Evolutionary conservation across 2,888 invertebrate species (phyloP).

Genomic region (Barypeithes pellucidus): DNA sequence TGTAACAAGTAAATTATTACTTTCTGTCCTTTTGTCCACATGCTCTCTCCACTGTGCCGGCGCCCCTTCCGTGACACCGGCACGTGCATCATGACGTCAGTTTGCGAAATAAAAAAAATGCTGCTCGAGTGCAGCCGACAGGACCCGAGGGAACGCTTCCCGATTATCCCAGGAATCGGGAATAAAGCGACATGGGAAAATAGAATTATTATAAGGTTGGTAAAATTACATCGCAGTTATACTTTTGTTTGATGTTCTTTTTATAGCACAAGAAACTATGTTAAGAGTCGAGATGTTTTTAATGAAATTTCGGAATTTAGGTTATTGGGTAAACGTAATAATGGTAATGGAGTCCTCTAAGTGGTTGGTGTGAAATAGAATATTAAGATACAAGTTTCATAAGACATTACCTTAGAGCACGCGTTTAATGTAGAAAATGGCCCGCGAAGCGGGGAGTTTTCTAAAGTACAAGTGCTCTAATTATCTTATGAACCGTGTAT

Average conservation of each 20-base stretch:
- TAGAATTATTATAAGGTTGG: conserved; percentile 12
- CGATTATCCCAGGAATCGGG: background rate
- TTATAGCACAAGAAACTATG: background rate
- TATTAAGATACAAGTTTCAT: too few species aligned
- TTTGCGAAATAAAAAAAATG: conserved; percentile 13
- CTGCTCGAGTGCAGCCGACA: conserved; percentile 30
- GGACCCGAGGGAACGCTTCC: conserved; percentile 13
- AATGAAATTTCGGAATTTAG: background rate
- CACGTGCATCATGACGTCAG: conserved; percentile 40
- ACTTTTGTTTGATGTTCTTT: conserved; percentile 1
- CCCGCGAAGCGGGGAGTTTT: too few species aligned
- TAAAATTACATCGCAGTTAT: background rate
- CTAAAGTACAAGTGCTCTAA: too few species aligned
- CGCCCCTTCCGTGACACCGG: conserved; percentile 10
- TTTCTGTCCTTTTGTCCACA: too few species aligned
- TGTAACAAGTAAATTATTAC: too few species aligned
- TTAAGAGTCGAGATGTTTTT: conserved; percentile 3
- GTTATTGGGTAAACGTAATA: too few species aligned
- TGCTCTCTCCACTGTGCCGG: background rate
- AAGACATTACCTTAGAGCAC: too few species aligned
- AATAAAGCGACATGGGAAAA: conserved; percentile 7
- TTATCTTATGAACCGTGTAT: too few species aligned
- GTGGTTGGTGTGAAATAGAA: too few species aligned
- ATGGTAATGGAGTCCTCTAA: too few species aligned
- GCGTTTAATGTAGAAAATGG: too few species aligned